These are phyloP conservation scores for Indicator indicator DNA, from an alignment of 2,113 vertebrate species.

Conservation along the genomic window DNA sequence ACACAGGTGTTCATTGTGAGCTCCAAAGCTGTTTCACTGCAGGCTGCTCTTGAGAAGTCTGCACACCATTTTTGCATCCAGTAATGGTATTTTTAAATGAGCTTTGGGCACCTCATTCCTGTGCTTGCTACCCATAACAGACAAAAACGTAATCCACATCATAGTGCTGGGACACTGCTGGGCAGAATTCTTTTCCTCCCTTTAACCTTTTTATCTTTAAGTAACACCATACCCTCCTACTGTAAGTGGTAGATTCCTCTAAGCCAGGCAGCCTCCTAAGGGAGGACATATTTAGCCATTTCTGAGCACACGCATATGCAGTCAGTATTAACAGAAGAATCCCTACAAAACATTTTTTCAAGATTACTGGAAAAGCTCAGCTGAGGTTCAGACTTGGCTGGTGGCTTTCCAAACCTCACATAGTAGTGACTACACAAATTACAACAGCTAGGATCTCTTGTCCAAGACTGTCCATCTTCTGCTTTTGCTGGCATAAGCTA, in stretches of 20 bases:
- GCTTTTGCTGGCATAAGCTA: neutral
- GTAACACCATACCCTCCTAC: neutral
- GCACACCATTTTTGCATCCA: neutral
- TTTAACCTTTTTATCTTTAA: neutral
- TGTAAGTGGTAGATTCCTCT: neutral
- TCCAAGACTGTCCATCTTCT: neutral
- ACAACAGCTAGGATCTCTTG: neutral
- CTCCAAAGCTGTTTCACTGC: neutral
- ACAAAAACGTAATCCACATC: neutral
- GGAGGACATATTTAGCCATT: neutral
- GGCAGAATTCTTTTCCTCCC: neutral
- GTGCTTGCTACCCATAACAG: neutral
- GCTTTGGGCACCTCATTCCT: neutral
- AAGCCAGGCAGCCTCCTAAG: neutral
- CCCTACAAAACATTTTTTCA: neutral
- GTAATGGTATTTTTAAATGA: neutral
- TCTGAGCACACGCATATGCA: neutral
- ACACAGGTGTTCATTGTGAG: neutral
- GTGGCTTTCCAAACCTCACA: neutral
- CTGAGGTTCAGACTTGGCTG: neutral
- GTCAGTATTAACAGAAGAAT: neutral
- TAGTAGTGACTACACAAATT: neutral
- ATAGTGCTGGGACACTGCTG: neutral
- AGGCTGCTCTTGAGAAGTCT: neutral
- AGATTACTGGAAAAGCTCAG: slow-evolving; percentile 3